Evolutionary conservation across 2,113 vertebrate species (phyloP).

Genomic region (Microtus ochrogaster): DNA sequence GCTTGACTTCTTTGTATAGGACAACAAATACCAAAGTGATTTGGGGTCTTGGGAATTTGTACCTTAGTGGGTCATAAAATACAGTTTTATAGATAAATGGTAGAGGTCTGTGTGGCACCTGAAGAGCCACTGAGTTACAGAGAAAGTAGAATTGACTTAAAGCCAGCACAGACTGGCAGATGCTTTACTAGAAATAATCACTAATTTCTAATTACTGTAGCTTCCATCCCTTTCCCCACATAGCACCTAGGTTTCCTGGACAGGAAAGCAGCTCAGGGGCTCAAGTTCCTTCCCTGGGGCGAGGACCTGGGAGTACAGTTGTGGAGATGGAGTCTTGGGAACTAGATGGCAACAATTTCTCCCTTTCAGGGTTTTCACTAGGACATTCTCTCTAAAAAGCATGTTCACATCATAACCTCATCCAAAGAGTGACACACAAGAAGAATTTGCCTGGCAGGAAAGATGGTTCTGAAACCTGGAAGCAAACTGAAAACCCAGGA

Average conservation of each 20-base stretch:
- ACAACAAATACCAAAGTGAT: not conserved
- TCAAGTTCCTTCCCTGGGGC: not conserved
- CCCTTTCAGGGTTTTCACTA: not conserved
- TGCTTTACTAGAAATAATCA: not conserved
- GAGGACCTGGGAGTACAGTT: not conserved
- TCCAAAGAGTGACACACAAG: not conserved
- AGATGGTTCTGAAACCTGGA: not conserved
- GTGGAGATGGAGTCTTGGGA: not conserved
- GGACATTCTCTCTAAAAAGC: not conserved
- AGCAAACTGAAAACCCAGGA: not conserved
- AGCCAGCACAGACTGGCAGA: not conserved
- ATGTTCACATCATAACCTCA: not conserved
- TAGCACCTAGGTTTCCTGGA: not conserved
- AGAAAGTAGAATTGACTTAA: not conserved
- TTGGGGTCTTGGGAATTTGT: not conserved
- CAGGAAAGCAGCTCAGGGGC: too few relatives aligned
- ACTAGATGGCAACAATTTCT: not conserved
- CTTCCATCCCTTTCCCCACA: not conserved
- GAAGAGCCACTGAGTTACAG: not conserved
- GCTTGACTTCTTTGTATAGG: not conserved
- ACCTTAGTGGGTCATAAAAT: not conserved
- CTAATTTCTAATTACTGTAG: not conserved
- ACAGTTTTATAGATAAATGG: not conserved
- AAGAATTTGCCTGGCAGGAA: not conserved
- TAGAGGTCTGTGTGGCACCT: not conserved